phyloP scores from a whole-genome alignment of 23 tunicate genomes.

The Ascidia mentula region DNA sequence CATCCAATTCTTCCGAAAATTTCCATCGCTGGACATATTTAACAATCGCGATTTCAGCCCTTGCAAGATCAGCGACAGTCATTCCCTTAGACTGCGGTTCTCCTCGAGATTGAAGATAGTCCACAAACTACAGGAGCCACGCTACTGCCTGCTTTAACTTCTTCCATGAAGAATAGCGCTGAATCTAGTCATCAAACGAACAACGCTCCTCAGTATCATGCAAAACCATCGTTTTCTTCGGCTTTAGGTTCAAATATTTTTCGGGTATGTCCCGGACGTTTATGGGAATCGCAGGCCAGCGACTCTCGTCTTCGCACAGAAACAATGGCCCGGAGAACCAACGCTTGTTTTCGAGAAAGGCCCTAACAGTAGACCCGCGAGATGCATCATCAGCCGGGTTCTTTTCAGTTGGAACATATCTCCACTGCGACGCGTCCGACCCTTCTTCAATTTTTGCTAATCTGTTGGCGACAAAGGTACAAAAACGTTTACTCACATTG shows the following conservation, averaged over 20 bases:
- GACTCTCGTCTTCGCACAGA: background rate
- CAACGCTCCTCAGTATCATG: background rate
- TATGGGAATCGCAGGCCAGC: too few species aligned
- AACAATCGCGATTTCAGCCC: background rate
- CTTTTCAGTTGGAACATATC: too few species aligned
- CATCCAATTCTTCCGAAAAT: background rate
- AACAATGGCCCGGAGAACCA: too few species aligned
- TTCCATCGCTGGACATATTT: background rate
- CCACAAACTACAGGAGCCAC: background rate
- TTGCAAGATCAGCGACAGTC: background rate
- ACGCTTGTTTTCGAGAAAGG: background rate
- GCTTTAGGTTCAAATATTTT: too few species aligned
- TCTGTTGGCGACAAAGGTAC: background rate
- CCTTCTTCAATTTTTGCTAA: background rate
- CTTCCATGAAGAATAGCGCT: background rate
- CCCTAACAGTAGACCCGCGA: background rate
- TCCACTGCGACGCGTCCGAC: slow-evolving; percentile 9
- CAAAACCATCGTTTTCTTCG: background rate
- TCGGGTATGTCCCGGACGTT: too few species aligned
- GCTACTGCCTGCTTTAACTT: background rate
- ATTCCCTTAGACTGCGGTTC: background rate
- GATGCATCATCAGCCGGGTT: slow-evolving; percentile 3
- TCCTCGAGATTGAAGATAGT: background rate
- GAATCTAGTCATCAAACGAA: too few species aligned
- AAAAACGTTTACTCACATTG: background rate